Evolutionary conservation across 2,888 invertebrate genomes (phyloP).

Genomic region (Acronicta alni): DNA sequence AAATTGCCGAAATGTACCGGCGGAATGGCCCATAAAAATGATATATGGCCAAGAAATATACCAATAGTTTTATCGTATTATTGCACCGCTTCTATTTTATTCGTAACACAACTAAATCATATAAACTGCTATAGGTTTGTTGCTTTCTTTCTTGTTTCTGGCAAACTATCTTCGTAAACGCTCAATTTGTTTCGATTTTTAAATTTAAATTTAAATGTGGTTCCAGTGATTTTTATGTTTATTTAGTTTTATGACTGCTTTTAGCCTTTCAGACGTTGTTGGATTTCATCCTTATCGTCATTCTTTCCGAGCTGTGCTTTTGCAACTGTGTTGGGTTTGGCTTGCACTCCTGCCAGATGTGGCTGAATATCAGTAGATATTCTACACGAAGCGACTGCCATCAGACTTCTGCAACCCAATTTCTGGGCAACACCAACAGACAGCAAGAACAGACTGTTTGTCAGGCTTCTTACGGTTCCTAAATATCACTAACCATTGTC

Average conservation of each 20-base stretch:
- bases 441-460: too few relatives aligned
- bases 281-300: too few relatives aligned
- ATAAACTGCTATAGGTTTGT: slow-evolving; percentile 24
- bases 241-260: background rate
- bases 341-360: too few relatives aligned
- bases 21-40: slow-evolving; percentile 86
- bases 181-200: slow-evolving; percentile 13
- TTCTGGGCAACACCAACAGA: too few relatives aligned
- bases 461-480: too few relatives aligned
- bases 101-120: slow-evolving; percentile 47
- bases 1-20: slow-evolving; percentile 82
- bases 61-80: slow-evolving; percentile 80
- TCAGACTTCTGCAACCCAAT: too few relatives aligned
- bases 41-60: slow-evolving; percentile 74
- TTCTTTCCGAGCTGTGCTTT: too few relatives aligned
- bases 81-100: slow-evolving; percentile 53
- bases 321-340: too few relatives aligned
- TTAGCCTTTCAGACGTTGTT: too few relatives aligned
- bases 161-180: slow-evolving; percentile 7
- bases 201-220: slow-evolving; percentile 5
- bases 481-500: too few relatives aligned
- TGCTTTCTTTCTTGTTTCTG: slow-evolving; percentile 32
- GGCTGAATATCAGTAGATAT: too few relatives aligned
- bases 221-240: slow-evolving; percentile 6
- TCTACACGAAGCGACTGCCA: too few relatives aligned